Evolutionary conservation across 2,888 invertebrate species (phyloP).

Genomic region (Liopterus haemorrhoidalis): DNA sequence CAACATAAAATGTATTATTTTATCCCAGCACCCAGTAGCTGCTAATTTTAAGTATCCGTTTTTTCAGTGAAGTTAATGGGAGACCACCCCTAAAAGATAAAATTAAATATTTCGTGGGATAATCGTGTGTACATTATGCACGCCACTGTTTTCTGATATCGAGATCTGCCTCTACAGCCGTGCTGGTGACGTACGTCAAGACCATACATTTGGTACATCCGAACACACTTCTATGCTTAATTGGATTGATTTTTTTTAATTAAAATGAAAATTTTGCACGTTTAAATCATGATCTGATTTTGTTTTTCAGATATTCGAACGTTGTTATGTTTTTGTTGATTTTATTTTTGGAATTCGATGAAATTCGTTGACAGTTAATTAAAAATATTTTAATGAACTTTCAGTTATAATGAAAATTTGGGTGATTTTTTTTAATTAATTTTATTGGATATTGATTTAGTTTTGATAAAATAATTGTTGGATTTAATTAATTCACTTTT

Average conservation of each 20-base stretch:
- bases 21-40: too few species aligned
- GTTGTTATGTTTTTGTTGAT: conserved; percentile 15
- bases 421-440: conserved; percentile 7
- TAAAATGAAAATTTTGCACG: conserved; percentile 47
- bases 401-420: conserved; percentile 17
- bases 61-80: too few species aligned
- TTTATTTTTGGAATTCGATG: too few species aligned
- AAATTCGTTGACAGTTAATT: conserved; percentile 14
- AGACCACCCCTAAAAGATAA: too few species aligned
- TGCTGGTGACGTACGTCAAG: conserved; percentile 47
- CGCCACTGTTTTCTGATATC: too few species aligned
- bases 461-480: not conserved
- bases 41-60: too few species aligned
- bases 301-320: conserved; percentile 27
- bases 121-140: too few species aligned
- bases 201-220: conserved; percentile 43
- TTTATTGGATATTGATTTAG: conserved; percentile 6
- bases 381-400: conserved; percentile 17
- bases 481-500: too few species aligned
- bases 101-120: too few species aligned
- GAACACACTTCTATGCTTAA: conserved; percentile 43
- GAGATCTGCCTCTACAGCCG: too few species aligned
- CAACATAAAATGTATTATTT: too few species aligned
- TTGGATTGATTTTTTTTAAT: conserved; percentile 49
- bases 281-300: conserved; percentile 35